Conservation (phyloP, 1,140 invertebrate species). For the Acyrthosiphon pisum region DNA sequence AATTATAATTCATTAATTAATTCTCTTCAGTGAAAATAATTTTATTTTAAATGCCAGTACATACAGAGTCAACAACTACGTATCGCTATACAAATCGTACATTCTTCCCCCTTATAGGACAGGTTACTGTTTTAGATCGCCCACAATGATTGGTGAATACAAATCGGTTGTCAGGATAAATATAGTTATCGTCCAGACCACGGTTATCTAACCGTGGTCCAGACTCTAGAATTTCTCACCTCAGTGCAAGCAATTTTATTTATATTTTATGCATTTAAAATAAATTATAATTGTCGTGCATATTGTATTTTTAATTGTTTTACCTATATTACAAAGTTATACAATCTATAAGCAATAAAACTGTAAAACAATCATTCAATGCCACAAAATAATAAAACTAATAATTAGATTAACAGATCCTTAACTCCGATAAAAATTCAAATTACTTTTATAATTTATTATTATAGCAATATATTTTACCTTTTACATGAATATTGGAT, state of each 20-base stretch:
- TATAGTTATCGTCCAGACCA: too few relatives aligned
- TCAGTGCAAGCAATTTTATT: too few relatives aligned
- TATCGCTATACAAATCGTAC: background rate
- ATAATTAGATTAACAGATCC: background rate
- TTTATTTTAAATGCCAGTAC: background rate
- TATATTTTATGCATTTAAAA: too few relatives aligned
- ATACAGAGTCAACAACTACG: background rate
- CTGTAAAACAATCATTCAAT: background rate
- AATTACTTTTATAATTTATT: background rate
- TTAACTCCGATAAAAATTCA: background rate
- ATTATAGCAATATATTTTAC: background rate
- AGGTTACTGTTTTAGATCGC: background rate
- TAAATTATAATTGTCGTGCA: too few relatives aligned
- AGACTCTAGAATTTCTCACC: too few relatives aligned
- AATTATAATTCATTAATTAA: background rate
- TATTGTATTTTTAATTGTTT: background rate
- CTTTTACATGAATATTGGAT: background rate
- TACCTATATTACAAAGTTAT: background rate
- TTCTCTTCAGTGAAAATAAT: background rate
- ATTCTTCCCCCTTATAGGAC: background rate
- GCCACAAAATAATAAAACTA: background rate
- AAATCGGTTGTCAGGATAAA: too few relatives aligned
- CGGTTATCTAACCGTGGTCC: too few relatives aligned
- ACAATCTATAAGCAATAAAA: background rate
- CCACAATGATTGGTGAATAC: background rate